Conservation (phyloP, 2,113 vertebrate genomes). For the Elgaria multicarinata region DNA sequence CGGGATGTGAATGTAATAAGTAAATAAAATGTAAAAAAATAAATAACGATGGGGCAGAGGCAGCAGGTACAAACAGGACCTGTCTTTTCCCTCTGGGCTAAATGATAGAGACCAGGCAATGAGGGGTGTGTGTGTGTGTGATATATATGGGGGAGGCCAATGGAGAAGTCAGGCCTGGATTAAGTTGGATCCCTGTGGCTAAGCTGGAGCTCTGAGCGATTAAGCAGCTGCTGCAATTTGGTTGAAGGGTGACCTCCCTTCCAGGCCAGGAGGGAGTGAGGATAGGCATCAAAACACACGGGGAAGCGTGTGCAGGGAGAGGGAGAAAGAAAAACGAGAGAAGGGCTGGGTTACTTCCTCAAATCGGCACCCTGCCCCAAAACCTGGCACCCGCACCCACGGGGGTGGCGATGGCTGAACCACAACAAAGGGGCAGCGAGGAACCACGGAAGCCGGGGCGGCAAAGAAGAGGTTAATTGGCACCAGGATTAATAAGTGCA, state of each 20-base stretch:
- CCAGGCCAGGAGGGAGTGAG: neutral
- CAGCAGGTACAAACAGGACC: neutral
- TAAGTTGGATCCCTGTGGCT: slow-evolving; percentile 27
- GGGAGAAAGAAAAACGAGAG: too few species aligned
- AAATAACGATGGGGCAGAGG: too few species aligned
- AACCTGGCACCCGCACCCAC: neutral
- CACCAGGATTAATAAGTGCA: slow-evolving; percentile 17
- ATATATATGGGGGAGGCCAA: neutral
- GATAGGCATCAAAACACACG: neutral
- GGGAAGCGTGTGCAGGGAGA: neutral
- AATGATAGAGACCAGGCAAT: neutral
- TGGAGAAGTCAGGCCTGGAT: slow-evolving; percentile 24
- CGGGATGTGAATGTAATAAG: too few species aligned
- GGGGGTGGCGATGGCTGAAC: rapidly evolving
- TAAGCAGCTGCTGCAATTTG: slow-evolving; percentile 24
- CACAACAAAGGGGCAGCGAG: neutral
- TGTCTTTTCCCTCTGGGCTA: neutral
- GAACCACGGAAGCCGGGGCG: neutral
- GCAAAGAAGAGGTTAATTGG: slow-evolving; percentile 21
- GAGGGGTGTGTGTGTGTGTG: neutral
- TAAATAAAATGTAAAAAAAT: too few species aligned
- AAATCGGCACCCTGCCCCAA: neutral
- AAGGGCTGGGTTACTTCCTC: neutral
- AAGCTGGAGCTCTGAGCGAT: slow-evolving; percentile 21
- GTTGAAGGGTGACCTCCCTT: slow-evolving; percentile 17